Evolutionary conservation across 2,888 invertebrate genomes (phyloP), one percentile per base, ranked within the genome.

Genomic region (Mythimna albipuncta): DNA sequence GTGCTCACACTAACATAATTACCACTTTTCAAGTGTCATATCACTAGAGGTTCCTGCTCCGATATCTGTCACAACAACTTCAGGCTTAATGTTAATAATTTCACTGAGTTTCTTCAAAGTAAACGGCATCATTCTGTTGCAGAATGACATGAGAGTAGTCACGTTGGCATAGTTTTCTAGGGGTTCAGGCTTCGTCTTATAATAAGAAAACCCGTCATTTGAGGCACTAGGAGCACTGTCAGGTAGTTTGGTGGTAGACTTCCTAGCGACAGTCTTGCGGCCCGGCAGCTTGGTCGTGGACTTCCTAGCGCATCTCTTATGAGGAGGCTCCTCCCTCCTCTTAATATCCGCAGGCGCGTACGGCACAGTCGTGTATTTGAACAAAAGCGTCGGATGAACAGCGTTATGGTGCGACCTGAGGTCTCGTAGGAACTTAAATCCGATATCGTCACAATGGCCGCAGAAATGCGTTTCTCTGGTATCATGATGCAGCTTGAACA

Each of bases 201-300:
- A 97, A 83, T 93, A 96, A 0, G 97, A 97, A 80, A 91, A 96
- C 52, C 92, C 93, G 0, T 84, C 82, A 0, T 81, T 76, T 6
- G 67, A 62, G 0, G 47, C 59, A 32, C 88, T 84, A 1, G 76
- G 84, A 1, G 75, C 66, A 35, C 67, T 69, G 26, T 79, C 76
- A 0, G 95, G 94, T 26, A 94, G 81, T 83, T 93, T 95, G 19
- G 96, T 96, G 0, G 97, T 97, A 0, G 97, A 97, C 84, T 97
- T 97, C 57, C 87, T 93, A 1, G 96, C 95, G 0, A 94, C 88
- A 0, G 87, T 10, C 19, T 83, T 84, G 0, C 61, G 64, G 6
- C 70, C 77, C 0, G 94, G 93, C 21, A 94, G 83, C 83, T 94
- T 94, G 0, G 94, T 87, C 0, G 94, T 94, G 0, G 94, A 94